A percentile compares a stretch with the other conserved stretches of the same genome.
These are phyloP conservation scores for rabbit (Oryctolagus cuniculus) DNA, from an alignment of 2,113 vertebrate species.

Conservation along the genomic window mOryCun1.1 NC_091453.1:64802501-64803000, in stretches of 20 bases:
- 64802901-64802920: not conserved
- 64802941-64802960: not conserved
- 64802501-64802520: no score
- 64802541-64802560: no score
- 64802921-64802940: not conserved
- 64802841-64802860: slow-evolving; percentile 10
- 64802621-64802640: no score
- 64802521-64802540: no score
- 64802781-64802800: slow-evolving; percentile 12
- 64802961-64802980: not conserved
- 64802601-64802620: no score
- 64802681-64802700: no score
- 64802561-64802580: no score
- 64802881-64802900: not conserved
- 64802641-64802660: no score
- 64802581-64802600: no score
- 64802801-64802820: not conserved
- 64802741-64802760: no score
- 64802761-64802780: not conserved
- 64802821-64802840: not conserved
- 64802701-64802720: not conserved
- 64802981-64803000: not conserved
- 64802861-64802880: slow-evolving; percentile 4
- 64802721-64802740: not conserved
- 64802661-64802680: no score